A percentile compares a stretch with the other conserved stretches of the same genome.
phyloP scores from a whole-genome alignment of 1,140 invertebrate species.

The Venturia canescens region DNA sequence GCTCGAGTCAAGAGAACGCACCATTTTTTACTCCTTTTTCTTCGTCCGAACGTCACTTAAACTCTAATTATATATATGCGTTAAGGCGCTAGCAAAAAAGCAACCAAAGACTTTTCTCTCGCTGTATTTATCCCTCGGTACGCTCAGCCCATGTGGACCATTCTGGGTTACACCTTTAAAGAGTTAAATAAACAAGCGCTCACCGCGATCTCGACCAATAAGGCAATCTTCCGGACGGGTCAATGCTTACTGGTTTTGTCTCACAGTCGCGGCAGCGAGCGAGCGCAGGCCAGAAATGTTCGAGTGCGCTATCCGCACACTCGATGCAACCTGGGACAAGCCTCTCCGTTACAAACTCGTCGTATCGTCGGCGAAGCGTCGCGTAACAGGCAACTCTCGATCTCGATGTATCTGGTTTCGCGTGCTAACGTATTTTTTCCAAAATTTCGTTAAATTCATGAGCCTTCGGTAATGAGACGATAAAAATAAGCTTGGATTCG shows the following conservation, averaged over 20 bases:
- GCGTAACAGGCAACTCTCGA: constrained; percentile 61
- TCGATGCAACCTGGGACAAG: background rate
- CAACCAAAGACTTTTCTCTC: no score
- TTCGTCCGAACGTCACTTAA: no score
- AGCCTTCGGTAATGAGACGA: no score
- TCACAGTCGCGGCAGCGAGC: constrained; percentile 58
- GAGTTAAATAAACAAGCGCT: constrained; percentile 67
- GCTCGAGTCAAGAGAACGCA: background rate
- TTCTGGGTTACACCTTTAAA: constrained; percentile 48
- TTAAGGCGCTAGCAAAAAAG: no score
- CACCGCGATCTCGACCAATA: constrained; percentile 67
- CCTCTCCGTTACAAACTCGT: constrained; percentile 1
- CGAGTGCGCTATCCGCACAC: background rate
- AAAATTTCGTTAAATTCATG: no score
- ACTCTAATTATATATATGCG: no score
- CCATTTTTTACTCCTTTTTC: background rate
- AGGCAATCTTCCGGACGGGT: constrained; percentile 70
- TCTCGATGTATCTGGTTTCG: constrained; percentile 50
- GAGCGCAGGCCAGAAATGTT: constrained; percentile 30
- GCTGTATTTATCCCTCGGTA: background rate
- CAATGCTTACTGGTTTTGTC: constrained; percentile 75
- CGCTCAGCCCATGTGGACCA: background rate
- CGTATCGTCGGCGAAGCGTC: constrained; percentile 46
- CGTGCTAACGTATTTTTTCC: background rate
- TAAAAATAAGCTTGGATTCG: no score